Evolutionary conservation across 2,888 invertebrate species (phyloP), one percentile per base, ranked within the genome.

Genomic region (Melangyna quadrimaculata): DNA sequence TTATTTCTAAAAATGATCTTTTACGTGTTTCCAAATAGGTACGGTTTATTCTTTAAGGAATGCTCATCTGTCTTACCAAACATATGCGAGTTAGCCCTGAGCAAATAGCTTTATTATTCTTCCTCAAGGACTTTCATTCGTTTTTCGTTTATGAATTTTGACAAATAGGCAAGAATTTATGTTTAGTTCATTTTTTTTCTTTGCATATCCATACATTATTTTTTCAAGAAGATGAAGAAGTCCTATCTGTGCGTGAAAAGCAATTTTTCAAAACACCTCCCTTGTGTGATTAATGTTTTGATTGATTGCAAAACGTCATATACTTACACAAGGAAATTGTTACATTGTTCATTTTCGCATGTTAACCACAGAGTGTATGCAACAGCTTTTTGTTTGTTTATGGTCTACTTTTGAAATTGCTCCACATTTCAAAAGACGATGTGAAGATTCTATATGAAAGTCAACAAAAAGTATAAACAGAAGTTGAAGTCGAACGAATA

Each of bases 231-330:
- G 29, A 48, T 51, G 1, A 48, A 48, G 1, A 48, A 48, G 48
- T 51, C 35, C 22, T 67, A 67, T 67, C 67, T 51, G 67, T 67
- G 67, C 35, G 35, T 51, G 35, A 67, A 35, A 67, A 67, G n/a
- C 67, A 19, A 67, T 67, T 67, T 45, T 17, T 67, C 67, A 67
- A 51, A 51, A 51, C 65, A 65, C 32, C 51, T 51, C 22, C n/a
- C 22, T 24, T 24, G 24, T 12, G 10, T 51, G 48, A 67, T 67
- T 67, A 67, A 67, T 67, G 32, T 35, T 35, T 35, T 67, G 67
- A 67, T 67, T 67, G 67, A 67, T 67, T 67, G 35, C 35, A n/a
- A 67, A 24, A 35, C 35, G 48, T 48, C 65, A 65, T n/a, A 32
- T 19, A 35, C 35, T 24, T 51, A 32, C 12, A 45, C 12, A 45